Evolutionary conservation across 2,888 invertebrate genomes (phyloP), one percentile per base, ranked within the genome.

Genomic region (Sminthurinus aureus): DNA sequence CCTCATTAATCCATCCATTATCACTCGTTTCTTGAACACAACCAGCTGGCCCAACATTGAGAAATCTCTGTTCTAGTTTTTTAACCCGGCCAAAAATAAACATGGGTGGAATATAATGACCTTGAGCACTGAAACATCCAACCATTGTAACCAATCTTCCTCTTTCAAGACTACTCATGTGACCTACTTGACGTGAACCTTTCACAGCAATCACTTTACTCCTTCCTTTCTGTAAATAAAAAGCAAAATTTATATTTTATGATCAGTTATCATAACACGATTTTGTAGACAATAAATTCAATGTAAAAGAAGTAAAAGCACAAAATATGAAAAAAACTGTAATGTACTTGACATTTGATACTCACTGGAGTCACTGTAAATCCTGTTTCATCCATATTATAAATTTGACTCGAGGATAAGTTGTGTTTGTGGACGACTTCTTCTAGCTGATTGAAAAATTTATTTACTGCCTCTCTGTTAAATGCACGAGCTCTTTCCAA

Each of bases 331-430:
- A 6, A 22, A 22, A 71, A 22, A 6, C 12, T 22, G 20, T 71
- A 2, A 18, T 12, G 2, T 3, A 71, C 2, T 71, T 9, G 9
- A 3, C 3, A 64, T 64, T 64, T 22, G 18, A 18, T 38, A 12
- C 69, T 50, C 69, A 71, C 64, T 69, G 71, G 84, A 13, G 85
- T 82, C 6, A 80, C 64, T 18, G 75, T 77, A 1, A 79, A 22
- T 58, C 83, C 86, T 20, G 79, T 82, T 76, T 86, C 83, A 50
- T 85, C 84, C 4, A 83, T 81, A 26, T 84, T 86, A 64, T 64
- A 83, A 73, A 85, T 58, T 79, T 20, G 13, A 22, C 8, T 12
- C 3, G 76, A 38, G 15, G 24, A 20, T 58, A 52, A 24, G 18
- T 75, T 11, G 15, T 71, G 0, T 50, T 20, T 4, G 0, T 11